These are phyloP conservation scores for Contarinia nasturtii DNA, from an alignment of 1,140 invertebrate species.

Conservation along the genomic window DNA sequence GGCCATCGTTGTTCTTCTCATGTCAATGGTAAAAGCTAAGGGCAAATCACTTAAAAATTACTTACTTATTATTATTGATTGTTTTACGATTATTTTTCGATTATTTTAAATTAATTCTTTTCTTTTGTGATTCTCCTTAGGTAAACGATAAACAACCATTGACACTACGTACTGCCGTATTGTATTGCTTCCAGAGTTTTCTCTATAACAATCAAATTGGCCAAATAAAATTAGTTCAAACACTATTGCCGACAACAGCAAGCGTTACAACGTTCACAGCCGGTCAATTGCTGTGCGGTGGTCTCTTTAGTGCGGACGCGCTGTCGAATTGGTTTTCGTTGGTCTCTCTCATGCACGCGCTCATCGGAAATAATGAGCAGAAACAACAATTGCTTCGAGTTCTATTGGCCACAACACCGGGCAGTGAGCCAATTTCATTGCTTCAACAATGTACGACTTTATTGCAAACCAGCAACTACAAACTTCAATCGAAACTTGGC, in stretches of 20 bases:
- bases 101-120: too few species aligned
- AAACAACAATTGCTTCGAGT: slow-evolving; percentile 89
- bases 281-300: slow-evolving; percentile 86
- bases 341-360: slow-evolving; percentile 72
- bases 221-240: slow-evolving; percentile 75
- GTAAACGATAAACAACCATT: slow-evolving; percentile 95
- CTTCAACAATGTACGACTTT: slow-evolving; percentile 72
- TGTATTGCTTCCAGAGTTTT: slow-evolving; percentile 96
- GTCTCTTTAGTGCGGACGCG: slow-evolving; percentile 76
- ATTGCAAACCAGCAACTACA: slow-evolving; percentile 59
- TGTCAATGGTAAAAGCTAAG: slow-evolving; percentile 99
- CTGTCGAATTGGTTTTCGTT: slow-evolving; percentile 96
- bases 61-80: too few species aligned
- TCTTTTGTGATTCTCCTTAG: too few species aligned
- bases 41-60: too few species aligned
- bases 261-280: slow-evolving; percentile 48
- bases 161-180: slow-evolving; percentile 73
- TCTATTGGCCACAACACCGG: slow-evolving; percentile 69
- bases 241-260: slow-evolving; percentile 65
- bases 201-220: slow-evolving; percentile 83
- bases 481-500: slow-evolving; percentile 78
- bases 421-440: slow-evolving; percentile 67
- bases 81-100: too few species aligned
- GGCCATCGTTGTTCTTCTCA: slow-evolving; percentile 81
- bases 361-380: slow-evolving; percentile 75